Conservation (phyloP, 2,113 vertebrate genomes). For the Electrona antarctica region DNA sequence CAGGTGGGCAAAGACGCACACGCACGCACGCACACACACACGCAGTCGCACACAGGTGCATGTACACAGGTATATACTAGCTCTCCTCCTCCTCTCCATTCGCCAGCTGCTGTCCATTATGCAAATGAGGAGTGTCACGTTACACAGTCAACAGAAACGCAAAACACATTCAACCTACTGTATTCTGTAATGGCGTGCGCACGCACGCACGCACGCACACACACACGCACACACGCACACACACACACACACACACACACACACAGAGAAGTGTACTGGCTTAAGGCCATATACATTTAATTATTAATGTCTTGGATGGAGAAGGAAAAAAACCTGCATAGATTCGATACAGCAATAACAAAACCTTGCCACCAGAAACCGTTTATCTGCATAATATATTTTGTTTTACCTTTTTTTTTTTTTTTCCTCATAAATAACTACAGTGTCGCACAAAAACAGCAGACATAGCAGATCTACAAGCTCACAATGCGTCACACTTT, state of each 20-base stretch:
- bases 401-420: not conserved
- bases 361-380: conserved; percentile 2
- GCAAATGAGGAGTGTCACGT: conserved; percentile 69
- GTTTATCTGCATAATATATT: not conserved
- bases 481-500: too few relatives aligned
- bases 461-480: not conserved
- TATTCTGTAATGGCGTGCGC: not conserved
- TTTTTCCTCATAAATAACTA: not conserved
- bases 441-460: not conserved
- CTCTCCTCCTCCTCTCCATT: conserved; percentile 54
- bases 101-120: conserved; percentile 73
- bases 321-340: not conserved
- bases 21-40: conserved; percentile 23
- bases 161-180: conserved; percentile 43
- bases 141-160: conserved; percentile 74
- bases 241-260: not conserved
- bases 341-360: conserved; percentile 12
- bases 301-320: conserved; percentile 8
- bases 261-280: not conserved
- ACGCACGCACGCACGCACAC: not conserved
- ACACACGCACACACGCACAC: not conserved
- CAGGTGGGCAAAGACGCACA: conserved; percentile 52
- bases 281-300: conserved; percentile 30
- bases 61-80: conserved; percentile 68
- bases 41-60: not conserved